Percentiles rank a stretch among this genome's conserved stretches.
phyloP scores from a whole-genome alignment of 1,140 invertebrate genomes.

The Rhopalosiphum maidis region DNA sequence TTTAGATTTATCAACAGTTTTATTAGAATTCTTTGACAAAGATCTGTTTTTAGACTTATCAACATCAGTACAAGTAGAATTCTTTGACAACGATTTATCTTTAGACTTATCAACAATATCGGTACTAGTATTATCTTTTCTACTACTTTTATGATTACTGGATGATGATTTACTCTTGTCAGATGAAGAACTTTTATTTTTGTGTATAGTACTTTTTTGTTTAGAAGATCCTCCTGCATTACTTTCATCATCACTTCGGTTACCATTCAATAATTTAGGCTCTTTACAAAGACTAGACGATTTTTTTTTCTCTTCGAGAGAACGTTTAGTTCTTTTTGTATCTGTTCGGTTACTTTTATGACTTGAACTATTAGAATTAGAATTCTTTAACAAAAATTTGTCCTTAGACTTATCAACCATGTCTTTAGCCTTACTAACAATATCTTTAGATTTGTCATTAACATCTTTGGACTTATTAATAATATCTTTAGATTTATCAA shows the following conservation, averaged over 20 bases:
- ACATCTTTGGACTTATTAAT: background rate
- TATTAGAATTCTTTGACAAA: background rate
- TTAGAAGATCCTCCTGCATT: conserved; percentile 51
- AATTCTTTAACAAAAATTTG: background rate
- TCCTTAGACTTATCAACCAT: conserved; percentile 38
- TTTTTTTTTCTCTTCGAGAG: conserved; percentile 34
- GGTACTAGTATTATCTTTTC: conserved; percentile 49
- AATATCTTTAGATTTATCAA: background rate
- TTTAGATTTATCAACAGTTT: background rate
- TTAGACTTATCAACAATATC: conserved; percentile 41
- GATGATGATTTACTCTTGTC: conserved; percentile 34
- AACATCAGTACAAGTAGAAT: background rate
- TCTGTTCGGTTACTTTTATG: conserved; percentile 18
- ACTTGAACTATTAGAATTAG: conserved; percentile 8
- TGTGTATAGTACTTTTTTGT: conserved; percentile 25
- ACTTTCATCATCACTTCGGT: conserved; percentile 54
- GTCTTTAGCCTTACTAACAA: conserved; percentile 11
- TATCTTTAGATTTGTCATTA: background rate
- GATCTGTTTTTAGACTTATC: background rate
- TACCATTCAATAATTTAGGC: conserved; percentile 40
- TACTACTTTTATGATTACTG: conserved; percentile 45
- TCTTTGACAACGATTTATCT: conserved; percentile 29
- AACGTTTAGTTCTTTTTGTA: background rate
- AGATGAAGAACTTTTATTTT: conserved; percentile 54
- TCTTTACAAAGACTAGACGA: conserved; percentile 48